These are phyloP conservation scores for Dreissena polymorpha DNA, from an alignment of 1,140 invertebrate genomes.

Conservation along the genomic window DNA sequence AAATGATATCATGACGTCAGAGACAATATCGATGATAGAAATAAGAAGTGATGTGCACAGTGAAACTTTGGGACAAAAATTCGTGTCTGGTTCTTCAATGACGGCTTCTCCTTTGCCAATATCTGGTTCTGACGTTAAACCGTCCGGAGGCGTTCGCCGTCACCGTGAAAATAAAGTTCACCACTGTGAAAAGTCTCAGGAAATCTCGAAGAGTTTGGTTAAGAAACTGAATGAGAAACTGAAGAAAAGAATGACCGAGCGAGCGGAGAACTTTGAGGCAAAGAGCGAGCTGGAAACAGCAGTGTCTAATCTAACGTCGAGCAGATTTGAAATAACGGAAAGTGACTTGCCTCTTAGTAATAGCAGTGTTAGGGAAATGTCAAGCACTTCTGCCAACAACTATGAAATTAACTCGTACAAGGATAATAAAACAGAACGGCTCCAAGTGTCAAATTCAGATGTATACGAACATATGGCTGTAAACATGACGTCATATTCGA, in stretches of 20 bases:
- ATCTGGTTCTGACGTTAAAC: background rate
- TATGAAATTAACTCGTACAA: too few species aligned
- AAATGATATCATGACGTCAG: background rate
- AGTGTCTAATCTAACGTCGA: conserved; percentile 21
- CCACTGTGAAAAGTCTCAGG: conserved; percentile 33
- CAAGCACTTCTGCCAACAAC: too few species aligned
- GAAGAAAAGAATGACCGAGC: conserved; percentile 53
- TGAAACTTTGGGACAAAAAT: background rate
- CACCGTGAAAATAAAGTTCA: conserved; percentile 1
- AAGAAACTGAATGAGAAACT: conserved; percentile 59
- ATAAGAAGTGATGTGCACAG: too few species aligned
- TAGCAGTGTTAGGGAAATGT: too few species aligned
- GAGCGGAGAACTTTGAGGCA: conserved; percentile 11
- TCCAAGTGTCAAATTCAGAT: too few species aligned
- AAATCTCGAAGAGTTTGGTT: conserved; percentile 55
- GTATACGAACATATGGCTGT: too few species aligned
- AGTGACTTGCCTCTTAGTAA: too few species aligned
- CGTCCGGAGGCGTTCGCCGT: background rate
- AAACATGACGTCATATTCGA: too few species aligned
- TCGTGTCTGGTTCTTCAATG: background rate
- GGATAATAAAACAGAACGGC: too few species aligned
- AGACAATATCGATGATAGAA: conserved; percentile 6
- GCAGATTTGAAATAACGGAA: too few species aligned
- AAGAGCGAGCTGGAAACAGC: conserved; percentile 34
- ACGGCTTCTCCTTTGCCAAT: background rate